Evolutionary conservation across 2,113 vertebrate species (phyloP).

Genomic region (Hystrix cristata): DNA sequence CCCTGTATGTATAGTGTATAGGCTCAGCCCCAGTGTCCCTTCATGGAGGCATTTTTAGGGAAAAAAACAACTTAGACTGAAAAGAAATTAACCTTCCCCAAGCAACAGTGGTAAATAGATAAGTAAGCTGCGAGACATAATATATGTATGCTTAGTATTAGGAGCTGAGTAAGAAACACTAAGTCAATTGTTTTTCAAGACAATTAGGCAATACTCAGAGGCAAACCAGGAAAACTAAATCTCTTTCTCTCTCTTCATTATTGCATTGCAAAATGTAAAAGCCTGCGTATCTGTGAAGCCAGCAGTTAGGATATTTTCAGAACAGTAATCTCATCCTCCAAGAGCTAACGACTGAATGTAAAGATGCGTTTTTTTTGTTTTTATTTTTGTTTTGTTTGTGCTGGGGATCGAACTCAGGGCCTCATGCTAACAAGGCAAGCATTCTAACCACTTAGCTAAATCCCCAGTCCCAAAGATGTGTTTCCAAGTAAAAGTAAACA

Average conservation of each 20-base stretch:
- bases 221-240: conserved; percentile 83
- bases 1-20: background rate
- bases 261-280: conserved; percentile 79
- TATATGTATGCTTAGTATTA: conserved; percentile 58
- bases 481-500: conserved; percentile 71
- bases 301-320: conserved; percentile 83
- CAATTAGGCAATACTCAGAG: conserved; percentile 84
- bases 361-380: conserved; percentile 74
- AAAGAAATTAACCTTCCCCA: conserved; percentile 72
- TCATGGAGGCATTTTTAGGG: conserved; percentile 53
- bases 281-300: conserved; percentile 79
- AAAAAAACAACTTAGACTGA: conserved; percentile 64
- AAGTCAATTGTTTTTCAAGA: conserved; percentile 79
- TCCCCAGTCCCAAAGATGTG: conserved; percentile 61
- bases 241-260: conserved; percentile 81
- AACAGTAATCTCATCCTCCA: conserved; percentile 79
- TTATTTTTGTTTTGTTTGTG: too few relatives aligned
- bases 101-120: conserved; percentile 70
- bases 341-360: conserved; percentile 82
- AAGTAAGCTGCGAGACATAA: conserved; percentile 71
- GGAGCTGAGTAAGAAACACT: conserved; percentile 62
- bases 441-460: too few relatives aligned
- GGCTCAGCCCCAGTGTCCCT: conserved; percentile 26
- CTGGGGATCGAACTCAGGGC: too few relatives aligned
- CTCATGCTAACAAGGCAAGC: too few relatives aligned